Conservation (phyloP, 1,140 invertebrate species). For the Teleogryllus occipitalis region DNA sequence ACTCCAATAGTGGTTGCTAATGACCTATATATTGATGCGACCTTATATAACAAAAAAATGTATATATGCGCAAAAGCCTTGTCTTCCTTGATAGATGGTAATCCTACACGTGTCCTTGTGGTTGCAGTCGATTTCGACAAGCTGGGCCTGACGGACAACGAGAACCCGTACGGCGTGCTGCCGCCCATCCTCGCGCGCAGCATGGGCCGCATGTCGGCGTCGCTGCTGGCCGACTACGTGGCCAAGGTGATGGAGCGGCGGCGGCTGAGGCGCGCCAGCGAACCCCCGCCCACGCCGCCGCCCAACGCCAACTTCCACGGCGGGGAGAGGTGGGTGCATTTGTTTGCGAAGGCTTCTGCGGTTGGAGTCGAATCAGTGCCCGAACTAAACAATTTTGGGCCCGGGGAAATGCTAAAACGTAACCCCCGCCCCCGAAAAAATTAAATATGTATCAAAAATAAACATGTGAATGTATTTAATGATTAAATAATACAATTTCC, state of each 20-base stretch:
- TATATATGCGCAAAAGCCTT: too few relatives aligned
- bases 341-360: too few relatives aligned
- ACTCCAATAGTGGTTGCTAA: too few relatives aligned
- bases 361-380: too few relatives aligned
- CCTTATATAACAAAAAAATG: too few relatives aligned
- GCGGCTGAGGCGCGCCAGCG: conserved; percentile 46
- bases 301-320: conserved; percentile 49
- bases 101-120: conserved; percentile 14
- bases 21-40: too few relatives aligned
- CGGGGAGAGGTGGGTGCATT: conserved; percentile 51
- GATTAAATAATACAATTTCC: too few relatives aligned
- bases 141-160: conserved; percentile 71
- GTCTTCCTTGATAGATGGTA: background rate
- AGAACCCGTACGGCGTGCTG: conserved; percentile 72
- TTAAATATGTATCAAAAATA: too few relatives aligned
- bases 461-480: too few relatives aligned
- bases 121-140: conserved; percentile 72
- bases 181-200: conserved; percentile 59
- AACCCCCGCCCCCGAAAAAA: too few relatives aligned
- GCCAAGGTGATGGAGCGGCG: conserved; percentile 56
- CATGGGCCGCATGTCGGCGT: conserved; percentile 55
- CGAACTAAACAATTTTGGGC: too few relatives aligned
- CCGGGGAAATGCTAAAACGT: too few relatives aligned
- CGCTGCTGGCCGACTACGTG: conserved; percentile 60
- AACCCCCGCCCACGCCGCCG: conserved; percentile 11